These are phyloP conservation scores for Plutomurus gul DNA, from an alignment of 1,140 invertebrate genomes.

Conservation along the genomic window DNA sequence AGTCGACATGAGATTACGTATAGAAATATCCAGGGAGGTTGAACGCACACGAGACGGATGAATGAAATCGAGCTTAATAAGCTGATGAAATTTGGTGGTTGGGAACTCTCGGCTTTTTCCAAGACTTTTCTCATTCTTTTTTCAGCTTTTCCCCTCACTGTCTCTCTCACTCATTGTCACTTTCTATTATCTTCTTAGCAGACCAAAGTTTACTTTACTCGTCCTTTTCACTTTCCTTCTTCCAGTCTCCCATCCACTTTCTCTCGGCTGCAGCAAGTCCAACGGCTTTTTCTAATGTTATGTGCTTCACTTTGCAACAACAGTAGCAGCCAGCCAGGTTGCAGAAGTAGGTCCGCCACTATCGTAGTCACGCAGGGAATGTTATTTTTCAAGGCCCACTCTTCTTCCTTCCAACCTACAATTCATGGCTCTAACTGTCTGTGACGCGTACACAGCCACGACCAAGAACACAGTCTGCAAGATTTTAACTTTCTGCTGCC, in stretches of 20 bases:
- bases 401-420: too few relatives aligned
- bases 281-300: background rate
- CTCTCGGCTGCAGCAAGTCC: too few relatives aligned
- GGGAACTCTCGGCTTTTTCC: constrained; percentile 11
- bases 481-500: too few relatives aligned
- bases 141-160: constrained; percentile 1
- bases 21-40: background rate
- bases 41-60: background rate
- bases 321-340: too few relatives aligned
- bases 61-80: constrained; percentile 30
- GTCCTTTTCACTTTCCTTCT: background rate
- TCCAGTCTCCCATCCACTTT: background rate
- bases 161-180: constrained; percentile 22
- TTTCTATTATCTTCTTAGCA: constrained; percentile 12
- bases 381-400: too few relatives aligned
- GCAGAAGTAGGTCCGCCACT: too few relatives aligned
- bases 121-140: background rate
- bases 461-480: too few relatives aligned
- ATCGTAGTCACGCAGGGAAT: too few relatives aligned
- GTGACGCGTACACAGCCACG: too few relatives aligned
- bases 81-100: constrained; percentile 28
- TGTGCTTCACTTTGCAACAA: background rate
- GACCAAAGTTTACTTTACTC: constrained; percentile 12
- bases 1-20: constrained; percentile 17
- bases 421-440: too few relatives aligned